Evolutionary conservation across 2,797 vertebrate genomes (phyloP), one percentile per base, ranked within the genome.

Genomic region (Ctenosaura bakeri): DNA sequence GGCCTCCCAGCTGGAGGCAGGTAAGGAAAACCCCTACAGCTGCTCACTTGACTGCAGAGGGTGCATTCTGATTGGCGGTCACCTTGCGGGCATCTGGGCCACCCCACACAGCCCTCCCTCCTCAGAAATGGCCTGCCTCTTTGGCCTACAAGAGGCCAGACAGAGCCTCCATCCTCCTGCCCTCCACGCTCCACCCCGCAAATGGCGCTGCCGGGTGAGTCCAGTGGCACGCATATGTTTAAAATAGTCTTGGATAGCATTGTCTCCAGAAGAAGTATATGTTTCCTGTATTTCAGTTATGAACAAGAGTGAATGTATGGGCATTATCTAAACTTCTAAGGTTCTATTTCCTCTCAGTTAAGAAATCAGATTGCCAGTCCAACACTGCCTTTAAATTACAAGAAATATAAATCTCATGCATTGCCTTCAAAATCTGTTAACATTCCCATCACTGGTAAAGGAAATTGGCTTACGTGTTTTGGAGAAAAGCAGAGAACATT

Each of bases 391-490:
- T 59, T 88, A 7, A 22, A 10, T 62, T 92, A 76, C 46, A 83
- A 26, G 18, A 89, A 78, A 42, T 69, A 2, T 29, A 88, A 66
- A 14, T 62, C 52, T 54, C 78, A 80, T 66, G 6, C 0, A 35
- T 35, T 10, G 0, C 62, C 18, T 1, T 10, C 73, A 54, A 59
- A 16, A 4, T 74, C 38, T 74, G 6, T 77, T 38, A 66, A 62
- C 16, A 59, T 69, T 81, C 35, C 22, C 64, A 42, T 81, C n/a
- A 69, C 62, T 32, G 8, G 87, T 82, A 88, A 74, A 69, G 38
- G 24, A 73, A 77, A 89, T 64, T 83, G 42, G 42, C 22, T 66
- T 8, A 83, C 59, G 9, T 29, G 69, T 73, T 74, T 87, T 89
- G 13, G 2, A n/a, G 8, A 38, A 84, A 84, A 46, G 66, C 26